Conservation (phyloP, 2,797 vertebrate species). For the Phylloscopus collybita region DNA sequence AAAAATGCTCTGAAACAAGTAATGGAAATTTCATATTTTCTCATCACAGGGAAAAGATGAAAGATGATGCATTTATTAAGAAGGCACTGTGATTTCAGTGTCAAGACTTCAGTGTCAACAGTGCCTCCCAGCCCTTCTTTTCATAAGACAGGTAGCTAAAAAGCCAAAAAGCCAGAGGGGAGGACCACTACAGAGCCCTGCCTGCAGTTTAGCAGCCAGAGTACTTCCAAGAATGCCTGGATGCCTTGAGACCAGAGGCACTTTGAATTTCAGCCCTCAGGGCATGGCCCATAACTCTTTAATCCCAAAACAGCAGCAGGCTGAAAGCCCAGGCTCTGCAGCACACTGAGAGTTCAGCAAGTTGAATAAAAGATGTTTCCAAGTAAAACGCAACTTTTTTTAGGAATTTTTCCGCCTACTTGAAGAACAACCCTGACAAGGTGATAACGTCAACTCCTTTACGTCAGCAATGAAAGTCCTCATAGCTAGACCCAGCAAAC, state of each 20-base stretch:
- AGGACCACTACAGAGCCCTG: neutral
- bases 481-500: neutral
- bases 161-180: neutral
- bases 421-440: neutral
- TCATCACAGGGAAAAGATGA: neutral
- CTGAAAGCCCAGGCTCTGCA: neutral
- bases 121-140: neutral
- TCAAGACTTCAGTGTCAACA: neutral
- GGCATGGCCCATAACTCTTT: neutral
- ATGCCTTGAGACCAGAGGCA: neutral
- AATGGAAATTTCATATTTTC: neutral
- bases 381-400: neutral
- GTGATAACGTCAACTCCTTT: neutral
- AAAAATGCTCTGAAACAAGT: neutral
- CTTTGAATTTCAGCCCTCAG: neutral
- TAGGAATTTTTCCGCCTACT: neutral
- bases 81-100: neutral
- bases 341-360: neutral
- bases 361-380: neutral
- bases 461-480: neutral
- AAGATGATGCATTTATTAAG: neutral
- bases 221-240: neutral
- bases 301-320: neutral
- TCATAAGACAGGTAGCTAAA: neutral
- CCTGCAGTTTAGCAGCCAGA: neutral